These are phyloP conservation scores for Irena cyanogastra DNA, from an alignment of 2,113 vertebrate species.

Conservation along the genomic window DNA sequence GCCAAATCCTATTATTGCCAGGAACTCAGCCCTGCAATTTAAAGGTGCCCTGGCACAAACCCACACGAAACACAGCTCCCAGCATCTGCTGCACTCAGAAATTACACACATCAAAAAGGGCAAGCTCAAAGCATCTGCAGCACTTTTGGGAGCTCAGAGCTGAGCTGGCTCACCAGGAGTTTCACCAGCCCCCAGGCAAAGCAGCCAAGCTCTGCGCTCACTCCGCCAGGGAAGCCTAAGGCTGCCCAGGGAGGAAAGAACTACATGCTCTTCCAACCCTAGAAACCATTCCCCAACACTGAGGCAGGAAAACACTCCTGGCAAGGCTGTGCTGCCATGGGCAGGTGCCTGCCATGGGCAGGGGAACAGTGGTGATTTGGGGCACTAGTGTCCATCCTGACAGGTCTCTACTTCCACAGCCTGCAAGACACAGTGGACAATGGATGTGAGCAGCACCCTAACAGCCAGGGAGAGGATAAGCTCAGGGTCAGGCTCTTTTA, in stretches of 20 bases:
- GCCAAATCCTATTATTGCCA: background rate
- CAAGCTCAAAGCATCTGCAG: background rate
- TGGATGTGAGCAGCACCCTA: background rate
- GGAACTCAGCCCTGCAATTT: background rate
- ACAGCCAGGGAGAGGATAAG: background rate
- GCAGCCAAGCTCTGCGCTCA: accelerated
- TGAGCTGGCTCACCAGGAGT: background rate
- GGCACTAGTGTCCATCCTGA: accelerated
- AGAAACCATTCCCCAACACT: background rate
- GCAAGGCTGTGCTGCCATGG: background rate
- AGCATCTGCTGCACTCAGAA: background rate
- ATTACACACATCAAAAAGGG: background rate
- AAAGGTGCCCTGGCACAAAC: background rate
- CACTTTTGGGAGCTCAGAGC: background rate
- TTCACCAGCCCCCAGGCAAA: background rate
- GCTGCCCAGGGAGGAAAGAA: background rate
- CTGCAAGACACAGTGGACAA: background rate
- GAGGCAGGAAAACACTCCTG: background rate
- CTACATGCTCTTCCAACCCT: accelerated
- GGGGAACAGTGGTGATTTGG: background rate
- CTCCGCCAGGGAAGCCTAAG: accelerated
- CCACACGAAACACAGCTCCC: background rate
- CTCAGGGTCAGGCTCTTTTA: background rate
- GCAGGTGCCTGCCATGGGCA: background rate
- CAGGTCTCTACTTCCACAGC: background rate